phyloP scores from a whole-genome alignment of 1,140 invertebrate species.

The Euschistus heros region DNA sequence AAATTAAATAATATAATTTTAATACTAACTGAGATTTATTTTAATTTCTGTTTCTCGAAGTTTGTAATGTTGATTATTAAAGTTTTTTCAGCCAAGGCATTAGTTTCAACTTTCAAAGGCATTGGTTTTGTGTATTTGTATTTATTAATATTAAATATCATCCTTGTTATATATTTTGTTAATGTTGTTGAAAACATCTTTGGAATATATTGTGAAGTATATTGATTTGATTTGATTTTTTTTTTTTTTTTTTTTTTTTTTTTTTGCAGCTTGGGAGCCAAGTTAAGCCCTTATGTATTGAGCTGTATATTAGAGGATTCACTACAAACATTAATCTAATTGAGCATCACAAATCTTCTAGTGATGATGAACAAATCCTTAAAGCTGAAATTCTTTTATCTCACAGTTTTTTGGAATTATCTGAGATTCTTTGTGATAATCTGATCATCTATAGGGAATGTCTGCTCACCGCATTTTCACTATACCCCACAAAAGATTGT shows the following conservation, averaged over 20 bases:
- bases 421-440: constrained; percentile 41
- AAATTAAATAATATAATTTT: too few relatives aligned
- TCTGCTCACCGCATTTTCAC: constrained; percentile 52
- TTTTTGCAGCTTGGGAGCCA: constrained; percentile 46
- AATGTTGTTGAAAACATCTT: too few relatives aligned
- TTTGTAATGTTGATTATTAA: too few relatives aligned
- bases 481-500: constrained; percentile 44
- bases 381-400: constrained; percentile 44
- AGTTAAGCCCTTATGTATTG: constrained; percentile 54
- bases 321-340: constrained; percentile 65
- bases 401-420: constrained; percentile 45
- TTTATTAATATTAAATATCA: too few relatives aligned
- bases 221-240: neutral
- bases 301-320: constrained; percentile 59
- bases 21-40: too few relatives aligned
- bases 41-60: too few relatives aligned
- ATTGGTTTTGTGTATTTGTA: too few relatives aligned
- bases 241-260: constrained; percentile 19
- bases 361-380: constrained; percentile 41
- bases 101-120: too few relatives aligned
- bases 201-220: neutral
- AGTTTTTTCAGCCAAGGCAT: too few relatives aligned
- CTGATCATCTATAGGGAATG: constrained; percentile 48
- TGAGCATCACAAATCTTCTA: constrained; percentile 50
- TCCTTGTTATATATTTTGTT: too few relatives aligned